Evolutionary conservation across 2,113 vertebrate genomes (phyloP), one percentile per base, ranked within the genome.

Genomic region (Neolamprologus tretocephalus): DNA sequence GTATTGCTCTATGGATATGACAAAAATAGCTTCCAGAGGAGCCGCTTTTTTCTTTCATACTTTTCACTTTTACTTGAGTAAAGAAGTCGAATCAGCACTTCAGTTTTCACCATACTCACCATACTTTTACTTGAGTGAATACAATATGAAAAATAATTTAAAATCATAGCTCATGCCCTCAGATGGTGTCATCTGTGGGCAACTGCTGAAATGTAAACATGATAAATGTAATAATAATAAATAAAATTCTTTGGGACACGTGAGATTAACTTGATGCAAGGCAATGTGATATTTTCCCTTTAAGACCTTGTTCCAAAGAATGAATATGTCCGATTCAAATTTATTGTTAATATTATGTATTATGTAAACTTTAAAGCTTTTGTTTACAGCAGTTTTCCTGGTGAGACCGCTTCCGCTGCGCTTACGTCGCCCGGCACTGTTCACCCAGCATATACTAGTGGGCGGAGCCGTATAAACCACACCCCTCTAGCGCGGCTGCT

Each of bases 401-500:
- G 17, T 82, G n/a, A 26, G 37, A n/a, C 17, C 21, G 10, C 85
- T 40, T 79, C 81, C 51, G 35, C 57, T 35, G 57, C 37, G 2
- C 17, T 14, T 1, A 14, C 19, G 0, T 51, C 5, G 5, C 5
- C 57, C 11, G 86, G 82, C 93, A 91, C 84, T 4, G 55, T 73
- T 89, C 53, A 57, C 80, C 47, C 83, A 71, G 28, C 87, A 86
- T 88, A 88, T 2, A 0, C 6, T 21, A 5, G 88, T 90, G 89
- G 93, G 94, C 85, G 91, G 90, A 35, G 85, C 40, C 3, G 6
- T 9, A 7, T 4, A 63, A 71, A 80, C 90, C 89, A 89, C 94
- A 8, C 93, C 95, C 63, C 33, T 31, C 31, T 40, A 35, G 45
- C 35, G 68, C 87, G 83, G 90, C 90, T 78, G 92, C 87, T 54